Evolutionary conservation across 2,888 invertebrate genomes (phyloP).

Genomic region (Flexamia atlantica): DNA sequence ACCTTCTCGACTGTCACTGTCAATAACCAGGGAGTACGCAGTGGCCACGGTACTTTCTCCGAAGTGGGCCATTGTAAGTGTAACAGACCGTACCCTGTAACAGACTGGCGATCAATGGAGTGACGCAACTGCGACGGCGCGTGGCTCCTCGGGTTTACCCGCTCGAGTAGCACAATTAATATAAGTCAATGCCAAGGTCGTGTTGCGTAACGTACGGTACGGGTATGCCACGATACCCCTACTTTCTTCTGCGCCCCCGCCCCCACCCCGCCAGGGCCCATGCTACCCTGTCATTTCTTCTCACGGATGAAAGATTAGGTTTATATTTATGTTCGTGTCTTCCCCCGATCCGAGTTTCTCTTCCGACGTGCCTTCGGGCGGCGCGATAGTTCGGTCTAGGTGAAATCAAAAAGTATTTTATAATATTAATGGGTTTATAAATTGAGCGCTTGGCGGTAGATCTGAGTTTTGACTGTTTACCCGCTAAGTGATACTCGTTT

Average conservation of each 20-base stretch:
- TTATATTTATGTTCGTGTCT: constrained; percentile 28
- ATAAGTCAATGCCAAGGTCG: constrained; percentile 22
- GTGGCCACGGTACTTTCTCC: not conserved
- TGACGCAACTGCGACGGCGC: constrained; percentile 5
- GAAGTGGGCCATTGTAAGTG: constrained; percentile 8
- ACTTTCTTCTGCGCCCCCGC: constrained; percentile 17
- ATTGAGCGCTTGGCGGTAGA: too few relatives aligned
- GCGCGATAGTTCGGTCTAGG: not conserved
- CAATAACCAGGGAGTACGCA: not conserved
- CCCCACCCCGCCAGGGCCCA: not conserved
- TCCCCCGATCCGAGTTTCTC: constrained; percentile 21
- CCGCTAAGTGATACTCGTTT: too few relatives aligned
- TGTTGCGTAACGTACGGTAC: not conserved
- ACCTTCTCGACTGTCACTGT: not conserved
- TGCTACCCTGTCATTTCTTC: constrained; percentile 31
- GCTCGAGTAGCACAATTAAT: constrained; percentile 17
- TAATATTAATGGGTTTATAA: too few relatives aligned
- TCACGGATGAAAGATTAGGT: constrained; percentile 29
- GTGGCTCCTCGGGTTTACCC: not conserved
- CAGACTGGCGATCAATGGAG: constrained; percentile 4
- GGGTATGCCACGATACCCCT: not conserved
- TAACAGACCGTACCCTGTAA: not conserved
- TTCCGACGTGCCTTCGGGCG: constrained; percentile 23
- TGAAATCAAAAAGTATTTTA: not conserved
- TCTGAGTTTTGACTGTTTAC: too few relatives aligned